Percentiles rank a stretch among this genome's conserved stretches.
phyloP scores from a whole-genome alignment of 2,113 vertebrate genomes.

The Mugil cephalus region DNA sequence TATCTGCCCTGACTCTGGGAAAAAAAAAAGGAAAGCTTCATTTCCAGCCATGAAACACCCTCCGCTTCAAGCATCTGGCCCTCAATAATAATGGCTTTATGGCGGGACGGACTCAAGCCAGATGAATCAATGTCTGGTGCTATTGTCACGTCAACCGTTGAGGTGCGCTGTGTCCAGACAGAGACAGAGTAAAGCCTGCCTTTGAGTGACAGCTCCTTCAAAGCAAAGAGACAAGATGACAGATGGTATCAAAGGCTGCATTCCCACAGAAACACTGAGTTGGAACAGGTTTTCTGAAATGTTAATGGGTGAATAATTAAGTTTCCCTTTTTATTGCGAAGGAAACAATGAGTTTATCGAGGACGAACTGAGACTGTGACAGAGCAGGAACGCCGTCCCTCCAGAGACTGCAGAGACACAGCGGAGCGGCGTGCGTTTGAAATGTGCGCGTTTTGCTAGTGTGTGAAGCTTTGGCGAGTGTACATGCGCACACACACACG shows the following conservation, averaged over 20 bases:
- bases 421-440: constrained; percentile 20
- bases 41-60: constrained; percentile 51
- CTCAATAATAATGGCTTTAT: constrained; percentile 7
- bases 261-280: constrained; percentile 42
- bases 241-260: constrained; percentile 66
- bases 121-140: constrained; percentile 57
- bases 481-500: constrained; percentile 3
- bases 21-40: constrained; percentile 54
- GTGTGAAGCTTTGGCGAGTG: constrained; percentile 9
- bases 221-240: constrained; percentile 70
- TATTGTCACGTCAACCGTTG: constrained; percentile 58
- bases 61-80: constrained; percentile 39
- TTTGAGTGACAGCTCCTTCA: constrained; percentile 68
- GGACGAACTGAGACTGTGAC: constrained; percentile 28
- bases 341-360: constrained; percentile 64
- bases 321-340: constrained; percentile 34
- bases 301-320: constrained; percentile 41
- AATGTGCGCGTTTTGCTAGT: background rate
- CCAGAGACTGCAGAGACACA: constrained; percentile 50
- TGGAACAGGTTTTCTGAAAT: constrained; percentile 34
- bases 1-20: constrained; percentile 18
- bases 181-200: constrained; percentile 34
- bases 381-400: constrained; percentile 46
- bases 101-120: constrained; percentile 6
- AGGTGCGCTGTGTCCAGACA: constrained; percentile 61